A percentile compares a stretch with the other conserved stretches of the same genome.
Evolutionary conservation across 1,140 invertebrate species (phyloP).

Genomic region (Trachelipus rathkii): DNA sequence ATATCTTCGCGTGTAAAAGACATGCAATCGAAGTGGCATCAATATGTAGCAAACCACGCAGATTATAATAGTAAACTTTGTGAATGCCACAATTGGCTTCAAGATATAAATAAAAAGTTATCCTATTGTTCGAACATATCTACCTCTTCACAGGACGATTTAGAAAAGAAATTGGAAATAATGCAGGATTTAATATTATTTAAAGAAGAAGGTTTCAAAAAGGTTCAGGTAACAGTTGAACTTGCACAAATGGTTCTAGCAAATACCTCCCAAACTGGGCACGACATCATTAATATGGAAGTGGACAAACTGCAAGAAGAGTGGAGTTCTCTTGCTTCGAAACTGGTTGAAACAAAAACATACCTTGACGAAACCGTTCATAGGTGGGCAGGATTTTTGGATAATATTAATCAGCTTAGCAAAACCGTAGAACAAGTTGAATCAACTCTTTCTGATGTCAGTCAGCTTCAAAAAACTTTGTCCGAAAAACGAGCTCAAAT

Average conservation of each 20-base stretch:
- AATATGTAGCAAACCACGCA: slow-evolving; percentile 82
- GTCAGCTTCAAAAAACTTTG: slow-evolving; percentile 71
- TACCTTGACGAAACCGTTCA: slow-evolving; percentile 83
- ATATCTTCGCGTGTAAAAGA: slow-evolving; percentile 87
- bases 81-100: slow-evolving; percentile 78
- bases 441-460: slow-evolving; percentile 64
- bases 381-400: slow-evolving; percentile 80
- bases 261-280: slow-evolving; percentile 82
- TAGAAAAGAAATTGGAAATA: slow-evolving; percentile 75
- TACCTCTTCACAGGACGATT: slow-evolving; percentile 73
- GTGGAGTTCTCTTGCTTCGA: slow-evolving; percentile 78
- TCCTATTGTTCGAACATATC: slow-evolving; percentile 76
- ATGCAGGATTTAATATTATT: slow-evolving; percentile 79
- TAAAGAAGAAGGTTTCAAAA: slow-evolving; percentile 86
- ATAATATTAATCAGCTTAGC: slow-evolving; percentile 77
- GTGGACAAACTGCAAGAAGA: slow-evolving; percentile 79
- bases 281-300: slow-evolving; percentile 76
- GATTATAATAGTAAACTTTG: slow-evolving; percentile 75
- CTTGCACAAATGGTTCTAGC: slow-evolving; percentile 84
- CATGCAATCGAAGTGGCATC: slow-evolving; percentile 81
- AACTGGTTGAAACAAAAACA: slow-evolving; percentile 83
- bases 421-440: slow-evolving; percentile 77
- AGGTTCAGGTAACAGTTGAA: slow-evolving; percentile 79
- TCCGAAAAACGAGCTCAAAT: slow-evolving; percentile 78
- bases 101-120: slow-evolving; percentile 75